A percentile compares a stretch with the other conserved stretches of the same genome.
Conservation (phyloP, 2,113 vertebrate species). For the Paramormyrops kingsleyae region DNA sequence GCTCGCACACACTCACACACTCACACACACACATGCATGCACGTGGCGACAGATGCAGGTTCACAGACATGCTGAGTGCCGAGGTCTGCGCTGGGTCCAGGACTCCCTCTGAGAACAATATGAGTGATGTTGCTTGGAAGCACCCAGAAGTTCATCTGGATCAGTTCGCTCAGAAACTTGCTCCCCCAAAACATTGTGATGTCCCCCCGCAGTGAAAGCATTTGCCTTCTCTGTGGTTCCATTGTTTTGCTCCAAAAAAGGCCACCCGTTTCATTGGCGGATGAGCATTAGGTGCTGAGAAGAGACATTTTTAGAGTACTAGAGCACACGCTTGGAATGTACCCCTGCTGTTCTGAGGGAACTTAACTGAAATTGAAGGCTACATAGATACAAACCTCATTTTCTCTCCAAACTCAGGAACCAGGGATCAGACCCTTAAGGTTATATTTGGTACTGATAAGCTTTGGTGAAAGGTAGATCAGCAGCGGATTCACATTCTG, state of each 20-base stretch:
- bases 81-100: not conserved
- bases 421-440: not conserved
- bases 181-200: not conserved
- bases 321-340: not conserved
- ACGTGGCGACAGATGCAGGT: not conserved
- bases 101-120: not conserved
- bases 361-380: not conserved
- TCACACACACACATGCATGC: not conserved
- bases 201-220: not conserved
- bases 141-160: conserved; percentile 40
- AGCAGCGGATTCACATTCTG: not conserved
- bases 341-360: not conserved
- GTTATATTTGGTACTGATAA: not conserved
- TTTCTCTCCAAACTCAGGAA: not conserved
- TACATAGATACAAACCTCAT: not conserved
- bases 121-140: not conserved
- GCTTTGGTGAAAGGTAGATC: not conserved
- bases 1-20: not conserved
- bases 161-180: conserved; percentile 26
- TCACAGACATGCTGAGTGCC: not conserved
- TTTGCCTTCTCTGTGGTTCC: not conserved
- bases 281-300: not conserved
- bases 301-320: not conserved
- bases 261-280: not conserved
- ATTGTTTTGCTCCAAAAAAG: not conserved